phyloP scores from a whole-genome alignment of 2,888 invertebrate genomes.

The Ligdia adustata region DNA sequence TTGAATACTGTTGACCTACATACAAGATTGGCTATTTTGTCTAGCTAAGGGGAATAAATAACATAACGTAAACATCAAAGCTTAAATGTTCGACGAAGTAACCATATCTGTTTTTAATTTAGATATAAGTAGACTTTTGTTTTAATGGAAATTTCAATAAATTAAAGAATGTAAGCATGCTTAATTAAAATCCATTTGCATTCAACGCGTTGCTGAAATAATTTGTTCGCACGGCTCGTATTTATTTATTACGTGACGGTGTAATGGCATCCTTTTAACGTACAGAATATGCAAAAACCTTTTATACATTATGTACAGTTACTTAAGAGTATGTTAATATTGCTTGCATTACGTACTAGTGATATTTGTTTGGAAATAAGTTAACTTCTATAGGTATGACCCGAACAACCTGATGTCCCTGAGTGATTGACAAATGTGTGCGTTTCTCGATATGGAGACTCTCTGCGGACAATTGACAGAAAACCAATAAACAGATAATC shows the following conservation, averaged over 20 bases:
- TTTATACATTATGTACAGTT: constrained; percentile 73
- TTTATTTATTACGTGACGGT: constrained; percentile 45
- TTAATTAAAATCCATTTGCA: constrained; percentile 35
- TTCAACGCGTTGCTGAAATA: constrained; percentile 32
- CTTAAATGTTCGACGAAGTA: too few species aligned
- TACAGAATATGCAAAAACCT: constrained; percentile 55
- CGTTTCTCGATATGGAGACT: constrained; percentile 73
- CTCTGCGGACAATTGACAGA: constrained; percentile 58
- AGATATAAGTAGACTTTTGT: too few species aligned
- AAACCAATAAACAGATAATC: too few species aligned
- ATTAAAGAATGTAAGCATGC: constrained; percentile 24
- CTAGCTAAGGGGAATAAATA: too few species aligned
- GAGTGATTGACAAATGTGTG: constrained; percentile 72
- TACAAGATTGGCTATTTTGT: too few species aligned
- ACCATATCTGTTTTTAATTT: too few species aligned
- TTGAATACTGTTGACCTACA: too few species aligned
- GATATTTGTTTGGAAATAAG: constrained; percentile 63
- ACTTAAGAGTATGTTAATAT: constrained; percentile 63
- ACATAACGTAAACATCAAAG: too few species aligned
- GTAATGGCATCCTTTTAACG: constrained; percentile 46
- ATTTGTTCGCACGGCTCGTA: constrained; percentile 24
- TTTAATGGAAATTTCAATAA: constrained; percentile 1
- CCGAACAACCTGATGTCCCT: constrained; percentile 77
- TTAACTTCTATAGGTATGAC: constrained; percentile 75
- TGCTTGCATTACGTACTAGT: constrained; percentile 78